Conservation (phyloP, 2,888 invertebrate species). For the Meandrusa payeni region DNA sequence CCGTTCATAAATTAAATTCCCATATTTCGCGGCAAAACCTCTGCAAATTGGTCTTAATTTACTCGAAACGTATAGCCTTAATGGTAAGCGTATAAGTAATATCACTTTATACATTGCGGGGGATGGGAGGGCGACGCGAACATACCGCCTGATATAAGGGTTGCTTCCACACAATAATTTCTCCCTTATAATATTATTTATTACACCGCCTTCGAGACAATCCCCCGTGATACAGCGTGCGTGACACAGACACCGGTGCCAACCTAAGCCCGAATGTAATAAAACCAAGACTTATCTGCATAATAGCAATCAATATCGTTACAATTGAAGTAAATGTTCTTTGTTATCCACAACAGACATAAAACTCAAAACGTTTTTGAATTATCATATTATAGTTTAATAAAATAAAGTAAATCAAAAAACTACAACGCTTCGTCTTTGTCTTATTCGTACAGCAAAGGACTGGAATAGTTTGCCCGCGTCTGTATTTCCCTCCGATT, state of each 20-base stretch:
- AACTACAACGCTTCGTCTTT: too few relatives aligned
- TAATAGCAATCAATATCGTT: slow-evolving; percentile 16
- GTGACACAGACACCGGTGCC: slow-evolving; percentile 40
- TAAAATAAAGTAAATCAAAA: too few relatives aligned
- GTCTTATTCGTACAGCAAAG: too few relatives aligned
- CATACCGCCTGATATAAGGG: slow-evolving; percentile 38
- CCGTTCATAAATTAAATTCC: slow-evolving; percentile 67
- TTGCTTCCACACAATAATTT: slow-evolving; percentile 52
- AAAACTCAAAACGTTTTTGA: too few relatives aligned
- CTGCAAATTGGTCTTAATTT: slow-evolving; percentile 76
- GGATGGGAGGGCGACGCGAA: slow-evolving; percentile 33
- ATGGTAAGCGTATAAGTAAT: slow-evolving; percentile 71
- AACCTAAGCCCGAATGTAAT: slow-evolving; percentile 34
- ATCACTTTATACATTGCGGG: slow-evolving; percentile 55
- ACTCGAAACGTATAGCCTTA: slow-evolving; percentile 68
- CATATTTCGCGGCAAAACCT: slow-evolving; percentile 67
- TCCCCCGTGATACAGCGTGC: slow-evolving; percentile 45
- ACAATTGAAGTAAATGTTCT: background rate
- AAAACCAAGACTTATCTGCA: slow-evolving; percentile 29
- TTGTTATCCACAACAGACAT: background rate
- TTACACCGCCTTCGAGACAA: slow-evolving; percentile 51
- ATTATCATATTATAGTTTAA: too few relatives aligned
- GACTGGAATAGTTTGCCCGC: too few relatives aligned
- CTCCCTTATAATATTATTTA: slow-evolving; percentile 55
- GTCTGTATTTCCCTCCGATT: too few relatives aligned